Evolutionary conservation across 1,140 invertebrate genomes (phyloP), one percentile per base, ranked within the genome.

Genomic region (Melitaea cinxia): DNA sequence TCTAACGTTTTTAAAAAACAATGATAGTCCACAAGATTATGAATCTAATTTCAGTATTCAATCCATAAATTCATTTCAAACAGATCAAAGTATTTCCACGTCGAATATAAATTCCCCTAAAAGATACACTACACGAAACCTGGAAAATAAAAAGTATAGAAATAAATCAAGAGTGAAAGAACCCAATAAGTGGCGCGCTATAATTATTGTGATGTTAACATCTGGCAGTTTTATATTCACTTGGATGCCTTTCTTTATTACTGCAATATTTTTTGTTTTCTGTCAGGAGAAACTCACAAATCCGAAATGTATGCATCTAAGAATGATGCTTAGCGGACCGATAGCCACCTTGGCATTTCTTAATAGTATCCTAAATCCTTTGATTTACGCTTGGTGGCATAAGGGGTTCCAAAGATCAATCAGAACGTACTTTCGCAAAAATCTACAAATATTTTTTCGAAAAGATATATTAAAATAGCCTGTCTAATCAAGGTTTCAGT

Each of bases 321-420:
- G 81, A 55, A 72, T 88, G 28, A 71, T 92, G 28, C 78, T 94
- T 0, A 86, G 88, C 0, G 91, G 92, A 68, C 93, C 93, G 2
- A 62, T 93, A 21, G 89, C 91, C 5, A 89, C 92, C 17, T 78
- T 94, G 23, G 93, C 93, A 12, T 94, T 95, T 78, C 80, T 92
- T 10, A 95, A 95, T 75, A 94, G 93, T 65, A 85, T 94, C 14
- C 81, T 95, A 21, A 95, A 95, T 83, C 95, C 94, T 6, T 86
- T 95, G 42, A 95, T 95, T 61, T 95, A 95, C 75, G 94, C 94
- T 1, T 93, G 94, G 91, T 95, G 94, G 92, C 94, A 95, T 85
- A 94, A 93, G 77, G 92, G 92, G 1, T 93, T 93, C 65, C 83
- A 90, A 65, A 82, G 72, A 63, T 78, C 74, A 19, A 66, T 85